Base-by-base conservation (phyloP, 2,113 vertebrate species). In the Chaetops frenatus region DNA sequence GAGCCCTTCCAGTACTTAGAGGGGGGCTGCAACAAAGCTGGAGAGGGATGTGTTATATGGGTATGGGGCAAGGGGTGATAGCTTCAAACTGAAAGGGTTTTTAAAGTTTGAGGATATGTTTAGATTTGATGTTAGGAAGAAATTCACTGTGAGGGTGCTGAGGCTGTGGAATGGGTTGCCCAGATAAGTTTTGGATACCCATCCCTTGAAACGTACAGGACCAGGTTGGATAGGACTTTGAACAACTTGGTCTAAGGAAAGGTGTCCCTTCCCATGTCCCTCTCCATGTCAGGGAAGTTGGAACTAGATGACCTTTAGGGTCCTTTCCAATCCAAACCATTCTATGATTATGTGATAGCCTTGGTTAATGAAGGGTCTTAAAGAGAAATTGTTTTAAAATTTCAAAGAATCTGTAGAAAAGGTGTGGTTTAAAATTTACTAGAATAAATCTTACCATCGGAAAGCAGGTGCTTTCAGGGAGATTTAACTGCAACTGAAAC, bases 11-110 rank as follows among this genome's bases (percentile, higher is more conserved):
- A 18, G 48, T n/a, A 8, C 29, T 47, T 31, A 27, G 31, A 29
- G 12, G 3, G 15, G 33, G 11, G 14, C n/a, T 53, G 25, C 29
- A 64, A 20, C 6, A 71, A 12, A 40, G 11, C 48, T 48, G 66
- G 57, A 79, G 40, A 29, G 48, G 36, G 18, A 24, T 0, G 0
- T n/a, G 40, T 69, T 45, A 35, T 6, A 23, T 3, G 12, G 22
- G 8, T 56, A 22, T 48, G 27, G 35, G 21, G 23, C 35, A 31
- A 42, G 25, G 35, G 12, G 20, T 2, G 6, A 31, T 35, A 48
- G 25, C 42, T 57, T 65, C 42, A 48, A 9, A 42, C 14, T 64
- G 21, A 42, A 64, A 64, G 14, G n/a, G n/a, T n/a, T n/a, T n/a
- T n/a, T n/a, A n/a, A n/a, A n/a, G n/a, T n/a, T n/a, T n/a, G n/a